These are phyloP conservation scores for Lepidurus packardi DNA, from an alignment of 1,140 invertebrate species.

Conservation along the genomic window DNA sequence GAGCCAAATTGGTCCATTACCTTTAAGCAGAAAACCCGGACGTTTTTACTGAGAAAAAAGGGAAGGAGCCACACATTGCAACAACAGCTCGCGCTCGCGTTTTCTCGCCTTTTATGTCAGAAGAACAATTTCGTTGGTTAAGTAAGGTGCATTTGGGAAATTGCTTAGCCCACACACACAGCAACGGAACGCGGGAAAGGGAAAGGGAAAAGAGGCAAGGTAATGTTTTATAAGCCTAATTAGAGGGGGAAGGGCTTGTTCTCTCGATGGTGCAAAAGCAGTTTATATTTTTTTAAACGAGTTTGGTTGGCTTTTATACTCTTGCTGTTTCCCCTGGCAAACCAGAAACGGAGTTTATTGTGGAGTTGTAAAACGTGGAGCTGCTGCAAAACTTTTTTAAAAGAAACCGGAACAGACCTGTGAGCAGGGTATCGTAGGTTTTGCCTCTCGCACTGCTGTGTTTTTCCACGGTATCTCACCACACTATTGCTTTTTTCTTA, in stretches of 20 bases:
- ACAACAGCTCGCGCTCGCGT: conserved; percentile 17
- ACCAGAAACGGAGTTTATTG: not conserved
- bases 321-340: not conserved
- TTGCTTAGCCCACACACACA: not conserved
- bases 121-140: conserved; percentile 6
- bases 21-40: not conserved
- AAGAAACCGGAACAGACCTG: not conserved
- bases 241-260: not conserved
- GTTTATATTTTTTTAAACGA: not conserved
- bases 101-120: conserved; percentile 6
- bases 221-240: not conserved
- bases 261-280: not conserved
- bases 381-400: not conserved
- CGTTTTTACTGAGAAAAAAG: not conserved
- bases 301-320: conserved; percentile 3
- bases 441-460: not conserved
- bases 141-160: conserved; percentile 9
- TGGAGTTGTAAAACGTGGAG: not conserved
- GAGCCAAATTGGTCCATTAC: conserved; percentile 13
- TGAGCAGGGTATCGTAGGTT: too few relatives aligned
- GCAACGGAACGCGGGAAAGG: not conserved
- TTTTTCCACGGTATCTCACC: conserved; percentile 21
- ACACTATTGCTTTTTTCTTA: not conserved
- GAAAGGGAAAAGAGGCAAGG: not conserved
- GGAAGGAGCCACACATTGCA: not conserved